Evolutionary conservation across 2,113 vertebrate species (phyloP), one percentile per base, ranked within the genome.

Genomic region (Todiramphus saurophagus): DNA sequence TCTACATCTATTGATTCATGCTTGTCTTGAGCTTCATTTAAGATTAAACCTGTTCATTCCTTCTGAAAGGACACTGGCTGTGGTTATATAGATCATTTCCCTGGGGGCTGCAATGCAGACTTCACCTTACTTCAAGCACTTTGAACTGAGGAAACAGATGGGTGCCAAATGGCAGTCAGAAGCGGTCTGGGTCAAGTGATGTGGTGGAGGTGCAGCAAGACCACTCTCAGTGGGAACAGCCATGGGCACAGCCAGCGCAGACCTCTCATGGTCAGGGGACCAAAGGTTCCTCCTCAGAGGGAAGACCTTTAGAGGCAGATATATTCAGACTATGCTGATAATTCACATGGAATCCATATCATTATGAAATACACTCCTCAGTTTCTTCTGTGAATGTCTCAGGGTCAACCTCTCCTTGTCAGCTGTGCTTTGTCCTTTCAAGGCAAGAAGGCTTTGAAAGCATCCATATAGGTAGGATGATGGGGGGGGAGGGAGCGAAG

Each of bases 141-240:
- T 96, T 89, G 94, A 97, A 97, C 87, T 89, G 69, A 87, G 87
- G 83, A 96, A 97, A 96, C 95, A 96, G 77, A 95, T 64, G 93
- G 89, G 62, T 96, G 89, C 94, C 95, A 96, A 97, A 97, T 92
- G 96, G 83, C 37, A 53, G 41, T 16, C 43, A 87, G 68, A 43
- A 92, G 43, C 0, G 0, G 43, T 90, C 86, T 84, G 93, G 93
- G 86, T 95, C 94, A 95, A 95, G 77, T 15, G 43, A 35, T 6
- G 13, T 43, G 48, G 56, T 87, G 30, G 58, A 72, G 56, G 50
- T 23, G 27, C 17, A 48, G 66, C 27, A 2, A 3, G 60, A 39
- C 75, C 64, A 35, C 31, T 51, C 46, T 81, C 56, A 82, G 17
- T 13, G 51, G 62, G 53, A 48, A 92, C 10, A 72, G 69, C 56